Conservation (phyloP, 2,113 vertebrate genomes). For the Thamnaconus septentrionalis region DNA sequence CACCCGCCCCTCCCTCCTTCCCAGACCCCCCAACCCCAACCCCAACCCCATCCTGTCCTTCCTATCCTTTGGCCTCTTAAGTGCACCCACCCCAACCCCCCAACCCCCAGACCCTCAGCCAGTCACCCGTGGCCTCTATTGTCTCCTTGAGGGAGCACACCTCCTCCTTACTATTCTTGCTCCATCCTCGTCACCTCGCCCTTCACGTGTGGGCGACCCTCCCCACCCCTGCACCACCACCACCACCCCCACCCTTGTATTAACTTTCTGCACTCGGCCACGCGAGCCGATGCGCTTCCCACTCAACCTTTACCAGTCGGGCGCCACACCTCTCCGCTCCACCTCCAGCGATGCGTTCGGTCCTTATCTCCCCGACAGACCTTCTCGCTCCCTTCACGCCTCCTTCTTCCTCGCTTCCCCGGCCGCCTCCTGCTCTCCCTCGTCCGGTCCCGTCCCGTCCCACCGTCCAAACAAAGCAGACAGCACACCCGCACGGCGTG, state of each 20-base stretch:
- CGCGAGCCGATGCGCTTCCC: background rate
- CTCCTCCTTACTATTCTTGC: constrained; percentile 48
- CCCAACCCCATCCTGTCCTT: background rate
- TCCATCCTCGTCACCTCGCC: constrained; percentile 52
- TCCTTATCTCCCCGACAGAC: constrained; percentile 46
- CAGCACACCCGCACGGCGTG: constrained; percentile 3
- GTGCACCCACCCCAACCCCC: constrained; percentile 7
- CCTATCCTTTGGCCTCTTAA: constrained; percentile 8
- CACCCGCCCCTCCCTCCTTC: background rate
- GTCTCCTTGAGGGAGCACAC: constrained; percentile 41
- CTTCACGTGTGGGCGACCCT: constrained; percentile 20
- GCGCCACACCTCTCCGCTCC: constrained; percentile 27
- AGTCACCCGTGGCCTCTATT: constrained; percentile 37
- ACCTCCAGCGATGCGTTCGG: constrained; percentile 44
- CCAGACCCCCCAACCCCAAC: background rate
- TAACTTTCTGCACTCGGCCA: constrained; percentile 1
- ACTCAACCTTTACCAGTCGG: constrained; percentile 31
- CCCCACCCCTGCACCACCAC: constrained; percentile 15
- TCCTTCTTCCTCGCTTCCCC: constrained; percentile 21
- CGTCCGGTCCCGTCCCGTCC: background rate
- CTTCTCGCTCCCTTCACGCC: constrained; percentile 33
- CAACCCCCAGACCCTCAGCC: constrained; percentile 18
- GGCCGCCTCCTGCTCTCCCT: constrained; percentile 20
- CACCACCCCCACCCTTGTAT: constrained; percentile 17
- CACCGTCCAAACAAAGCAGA: background rate